Evolutionary conservation across 2,888 invertebrate genomes (phyloP).

Genomic region (Hirtodrosophila histrioides): DNA sequence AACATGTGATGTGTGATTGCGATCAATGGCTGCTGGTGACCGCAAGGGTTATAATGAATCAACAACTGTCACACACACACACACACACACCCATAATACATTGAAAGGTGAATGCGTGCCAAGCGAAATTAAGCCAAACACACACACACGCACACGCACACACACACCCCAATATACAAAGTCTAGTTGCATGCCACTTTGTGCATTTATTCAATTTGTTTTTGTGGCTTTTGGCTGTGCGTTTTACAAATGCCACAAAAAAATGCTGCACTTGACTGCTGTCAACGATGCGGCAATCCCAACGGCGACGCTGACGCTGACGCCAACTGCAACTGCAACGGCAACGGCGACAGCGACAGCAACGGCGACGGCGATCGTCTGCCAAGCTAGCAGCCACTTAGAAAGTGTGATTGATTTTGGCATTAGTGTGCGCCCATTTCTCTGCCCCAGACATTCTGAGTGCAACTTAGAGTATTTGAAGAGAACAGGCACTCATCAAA

Average conservation of each 20-base stretch:
- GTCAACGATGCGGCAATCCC: slow-evolving; percentile 33
- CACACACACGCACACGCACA: slow-evolving; percentile 3
- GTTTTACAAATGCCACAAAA: slow-evolving; percentile 24
- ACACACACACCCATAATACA: background rate
- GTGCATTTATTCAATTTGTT: slow-evolving; percentile 50
- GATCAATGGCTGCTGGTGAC: too few relatives aligned
- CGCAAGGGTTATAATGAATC: background rate
- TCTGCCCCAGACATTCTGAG: slow-evolving; percentile 69
- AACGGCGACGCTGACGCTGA: slow-evolving; percentile 14
- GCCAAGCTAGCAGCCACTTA: slow-evolving; percentile 54
- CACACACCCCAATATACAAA: slow-evolving; percentile 4
- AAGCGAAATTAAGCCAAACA: slow-evolving; percentile 38
- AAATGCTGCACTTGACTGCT: slow-evolving; percentile 43
- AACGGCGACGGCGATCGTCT: slow-evolving; percentile 3
- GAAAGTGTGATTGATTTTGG: slow-evolving; percentile 82
- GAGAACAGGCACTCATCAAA: slow-evolving; percentile 31
- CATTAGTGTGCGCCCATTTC: slow-evolving; percentile 77
- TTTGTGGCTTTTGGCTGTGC: slow-evolving; percentile 38
- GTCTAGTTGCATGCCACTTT: slow-evolving; percentile 51
- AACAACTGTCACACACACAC: slow-evolving; percentile 4
- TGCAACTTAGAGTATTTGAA: slow-evolving; percentile 61
- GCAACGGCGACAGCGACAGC: slow-evolving; percentile 28
- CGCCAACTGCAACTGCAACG: slow-evolving; percentile 9
- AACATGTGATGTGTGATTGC: too few relatives aligned
- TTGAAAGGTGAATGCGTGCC: slow-evolving; percentile 43